Base-by-base conservation (phyloP, 1,140 invertebrate species). In the Drosophila rufa region DNA sequence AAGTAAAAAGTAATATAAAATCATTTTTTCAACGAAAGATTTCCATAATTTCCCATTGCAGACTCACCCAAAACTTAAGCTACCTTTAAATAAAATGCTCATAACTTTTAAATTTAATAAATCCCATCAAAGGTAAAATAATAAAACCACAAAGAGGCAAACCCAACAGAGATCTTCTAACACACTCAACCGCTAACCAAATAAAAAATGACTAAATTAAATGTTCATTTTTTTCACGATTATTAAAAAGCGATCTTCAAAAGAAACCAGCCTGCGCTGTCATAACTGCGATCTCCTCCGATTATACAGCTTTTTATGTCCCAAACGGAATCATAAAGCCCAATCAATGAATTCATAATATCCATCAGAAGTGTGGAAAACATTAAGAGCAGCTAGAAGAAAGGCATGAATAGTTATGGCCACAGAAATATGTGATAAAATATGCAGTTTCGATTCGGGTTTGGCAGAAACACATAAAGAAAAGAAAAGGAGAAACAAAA, bases 261-360 rank as follows among this genome's bases (percentile, higher is more conserved):
- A 43, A 73, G 67, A 59, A 50, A 38, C 48, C 64, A 60, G 30
- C 11, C n/a, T 22, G 8, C n/a, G 56, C 17, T 66, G 62, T 53
- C 65, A 69, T 56, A 69, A 45, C 22, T 68, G 19, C 30, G 8
- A 53, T 30, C 46, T 53, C 19, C 30, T 40, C 56, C 60, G 66
- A 75, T 75, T 74, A 55, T 64, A 27, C 45, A 56, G 59, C 19
- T 55, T 47, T 75, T 70, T 75, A 82, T 61, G 75, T 27, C 36
- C 15, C 19, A 15, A 67, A 53, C 55, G 42, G 43, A 65, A 79
- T 74, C 69, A 69, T 85, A 75, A 89, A 89, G 73, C 19, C 81
- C 46, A 90, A 89, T 89, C 84, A 90, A 90, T 90, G 85, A 90
- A 85, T 90, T 38, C 58, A 79, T 90, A 79, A 90, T 89, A 75